Conservation (phyloP, 2,888 invertebrate species). For the Isotomurus palustris region DNA sequence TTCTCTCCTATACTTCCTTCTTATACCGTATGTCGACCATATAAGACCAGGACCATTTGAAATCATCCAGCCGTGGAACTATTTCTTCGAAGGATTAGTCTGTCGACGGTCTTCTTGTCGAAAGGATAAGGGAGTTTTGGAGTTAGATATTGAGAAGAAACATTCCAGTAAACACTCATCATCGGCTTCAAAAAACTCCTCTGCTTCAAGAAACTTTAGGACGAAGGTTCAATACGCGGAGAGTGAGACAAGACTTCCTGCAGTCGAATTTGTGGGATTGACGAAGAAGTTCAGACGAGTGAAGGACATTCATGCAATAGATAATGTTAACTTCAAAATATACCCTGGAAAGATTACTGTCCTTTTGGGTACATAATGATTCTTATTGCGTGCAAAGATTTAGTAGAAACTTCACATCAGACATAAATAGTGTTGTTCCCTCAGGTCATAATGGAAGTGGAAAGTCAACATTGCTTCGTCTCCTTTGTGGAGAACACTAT, state of each 20-base stretch:
- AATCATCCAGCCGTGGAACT: constrained; percentile 25
- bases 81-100: constrained; percentile 14
- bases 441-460: constrained; percentile 22
- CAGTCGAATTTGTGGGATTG: not conserved
- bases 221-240: not conserved
- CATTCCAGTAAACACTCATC: no score
- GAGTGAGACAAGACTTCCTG: not conserved
- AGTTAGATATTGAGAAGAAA: no score
- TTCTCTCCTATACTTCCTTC: constrained; percentile 18
- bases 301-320: constrained; percentile 12
- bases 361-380: constrained; percentile 4
- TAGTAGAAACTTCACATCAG: not conserved
- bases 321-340: constrained; percentile 20
- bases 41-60: constrained; percentile 23
- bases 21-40: constrained; percentile 22
- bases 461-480: constrained; percentile 20
- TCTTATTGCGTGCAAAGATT: not conserved
- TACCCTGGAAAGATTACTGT: constrained; percentile 13
- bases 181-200: no score
- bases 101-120: no score
- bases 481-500: constrained; percentile 26
- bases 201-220: no score
- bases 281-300: not conserved
- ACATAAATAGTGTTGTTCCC: not conserved
- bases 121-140: no score